A percentile compares a stretch with the other conserved stretches of the same genome.
Conservation (phyloP, 2,888 invertebrate species). For the Diaperis boleti region DNA sequence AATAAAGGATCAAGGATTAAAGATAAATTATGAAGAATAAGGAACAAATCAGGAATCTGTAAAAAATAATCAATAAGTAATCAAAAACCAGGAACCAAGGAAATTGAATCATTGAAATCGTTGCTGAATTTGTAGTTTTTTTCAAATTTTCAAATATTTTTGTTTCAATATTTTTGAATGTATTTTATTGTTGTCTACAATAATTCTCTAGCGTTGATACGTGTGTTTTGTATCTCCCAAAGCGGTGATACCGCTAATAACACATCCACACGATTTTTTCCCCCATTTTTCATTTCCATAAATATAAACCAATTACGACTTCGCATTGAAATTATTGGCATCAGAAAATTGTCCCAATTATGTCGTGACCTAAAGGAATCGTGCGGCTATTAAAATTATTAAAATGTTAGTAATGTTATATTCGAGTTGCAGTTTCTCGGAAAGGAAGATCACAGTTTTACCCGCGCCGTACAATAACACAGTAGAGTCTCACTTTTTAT, state of each 20-base stretch:
- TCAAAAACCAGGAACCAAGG: too few relatives aligned
- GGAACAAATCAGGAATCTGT: too few relatives aligned
- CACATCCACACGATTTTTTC: conserved; percentile 11
- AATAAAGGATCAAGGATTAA: too few relatives aligned
- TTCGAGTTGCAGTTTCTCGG: conserved; percentile 38
- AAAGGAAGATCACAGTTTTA: conserved; percentile 33
- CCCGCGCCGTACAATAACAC: conserved; percentile 17
- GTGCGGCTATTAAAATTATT: conserved; percentile 64
- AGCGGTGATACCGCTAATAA: not conserved
- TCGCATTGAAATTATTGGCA: conserved; percentile 39
- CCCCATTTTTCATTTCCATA: conserved; percentile 13
- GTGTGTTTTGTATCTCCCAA: too few relatives aligned
- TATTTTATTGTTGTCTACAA: too few relatives aligned
- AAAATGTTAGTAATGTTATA: conserved; percentile 60
- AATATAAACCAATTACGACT: conserved; percentile 25
- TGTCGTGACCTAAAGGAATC: conserved; percentile 63
- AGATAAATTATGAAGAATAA: too few relatives aligned
- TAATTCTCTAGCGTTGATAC: too few relatives aligned
- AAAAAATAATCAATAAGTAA: too few relatives aligned
- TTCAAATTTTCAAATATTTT: too few relatives aligned
- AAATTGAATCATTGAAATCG: too few relatives aligned
- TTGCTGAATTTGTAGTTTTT: too few relatives aligned
- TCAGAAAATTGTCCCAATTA: conserved; percentile 59
- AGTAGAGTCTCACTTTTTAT: conserved; percentile 23
- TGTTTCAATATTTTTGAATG: too few relatives aligned